Evolutionary conservation across 2,113 vertebrate genomes (phyloP), one percentile per base, ranked within the genome.

Genomic region (Acrocephalus arundinaceus): DNA sequence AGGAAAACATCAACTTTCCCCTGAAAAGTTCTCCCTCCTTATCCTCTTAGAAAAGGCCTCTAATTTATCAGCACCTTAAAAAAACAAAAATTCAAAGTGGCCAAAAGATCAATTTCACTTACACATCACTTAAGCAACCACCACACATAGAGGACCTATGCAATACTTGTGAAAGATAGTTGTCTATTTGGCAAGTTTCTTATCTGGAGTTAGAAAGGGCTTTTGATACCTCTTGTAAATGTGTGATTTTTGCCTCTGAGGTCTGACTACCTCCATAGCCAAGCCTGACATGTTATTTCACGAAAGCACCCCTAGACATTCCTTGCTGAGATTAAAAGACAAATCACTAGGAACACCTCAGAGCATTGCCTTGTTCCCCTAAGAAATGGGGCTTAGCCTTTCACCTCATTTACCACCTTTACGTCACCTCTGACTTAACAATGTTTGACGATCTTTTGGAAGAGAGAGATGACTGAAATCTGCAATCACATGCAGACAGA

Each of bases 371-470:
- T 39, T 15, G 4, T 10, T 81, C 31, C 30, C 35, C 35, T 31
- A 57, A 49, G 5, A 67, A 67, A 59, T 9, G 5, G 1, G 45
- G 11, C 21, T 68, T 55, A 35, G 22, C 57, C 54, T 82, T 84
- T 87, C 62, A 90, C n/a, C 54, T 65, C 3, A 1, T 65, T 71
- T 74, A 51, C 24, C 62, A 82, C 24, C 46, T 82, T 72, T 31
- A 52, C 35, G 41, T 59, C 45, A 79, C 17, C 49, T 65, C 45
- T 52, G 67, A 41, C 41, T 68, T 37, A 54, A 81, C 52, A 45
- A 15, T 18, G 13, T 33, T n/a, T 14, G 15, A 30, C 0, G 0
- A 51, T 37, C 54, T 48, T 14, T 76, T 27, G 6, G 28, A 63
- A 81, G 45, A 39, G 9, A 39, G 68, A 54, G 8, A 63, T 30